These are phyloP conservation scores for Linurgus olivaceus DNA, from an alignment of 2,797 vertebrate species.

Conservation along the genomic window DNA sequence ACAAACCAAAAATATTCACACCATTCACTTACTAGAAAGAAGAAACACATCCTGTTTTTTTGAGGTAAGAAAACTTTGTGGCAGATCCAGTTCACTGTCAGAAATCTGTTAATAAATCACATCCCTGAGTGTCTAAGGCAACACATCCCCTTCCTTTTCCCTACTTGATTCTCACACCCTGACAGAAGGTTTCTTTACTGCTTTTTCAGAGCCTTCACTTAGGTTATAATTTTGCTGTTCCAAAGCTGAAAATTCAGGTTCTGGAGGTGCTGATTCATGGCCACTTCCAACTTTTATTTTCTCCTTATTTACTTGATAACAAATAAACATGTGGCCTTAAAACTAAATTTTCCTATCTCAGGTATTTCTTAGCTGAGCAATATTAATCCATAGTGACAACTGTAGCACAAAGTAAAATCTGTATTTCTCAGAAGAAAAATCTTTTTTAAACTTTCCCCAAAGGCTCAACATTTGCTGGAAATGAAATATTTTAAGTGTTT, in stretches of 20 bases:
- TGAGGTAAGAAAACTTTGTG: neutral
- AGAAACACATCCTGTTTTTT: neutral
- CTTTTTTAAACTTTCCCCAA: neutral
- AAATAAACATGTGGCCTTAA: neutral
- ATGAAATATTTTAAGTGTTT: neutral
- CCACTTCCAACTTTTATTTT: neutral
- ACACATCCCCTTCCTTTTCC: neutral
- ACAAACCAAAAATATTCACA: rapidly evolving
- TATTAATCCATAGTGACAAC: neutral
- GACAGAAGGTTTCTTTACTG: neutral
- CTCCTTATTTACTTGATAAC: neutral
- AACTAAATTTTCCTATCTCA: neutral
- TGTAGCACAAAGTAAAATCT: neutral
- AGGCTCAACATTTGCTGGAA: neutral
- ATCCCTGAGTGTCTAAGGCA: neutral
- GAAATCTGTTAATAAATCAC: neutral
- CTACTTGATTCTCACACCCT: neutral
- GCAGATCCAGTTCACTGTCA: neutral
- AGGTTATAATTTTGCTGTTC: neutral
- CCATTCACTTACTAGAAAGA: neutral
- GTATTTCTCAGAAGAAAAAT: neutral
- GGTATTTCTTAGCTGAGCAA: neutral
- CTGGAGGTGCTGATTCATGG: neutral
- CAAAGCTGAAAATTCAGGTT: neutral
- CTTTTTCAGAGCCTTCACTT: neutral